Conservation (phyloP, 2,888 invertebrate species). For the Troides aeacus region DNA sequence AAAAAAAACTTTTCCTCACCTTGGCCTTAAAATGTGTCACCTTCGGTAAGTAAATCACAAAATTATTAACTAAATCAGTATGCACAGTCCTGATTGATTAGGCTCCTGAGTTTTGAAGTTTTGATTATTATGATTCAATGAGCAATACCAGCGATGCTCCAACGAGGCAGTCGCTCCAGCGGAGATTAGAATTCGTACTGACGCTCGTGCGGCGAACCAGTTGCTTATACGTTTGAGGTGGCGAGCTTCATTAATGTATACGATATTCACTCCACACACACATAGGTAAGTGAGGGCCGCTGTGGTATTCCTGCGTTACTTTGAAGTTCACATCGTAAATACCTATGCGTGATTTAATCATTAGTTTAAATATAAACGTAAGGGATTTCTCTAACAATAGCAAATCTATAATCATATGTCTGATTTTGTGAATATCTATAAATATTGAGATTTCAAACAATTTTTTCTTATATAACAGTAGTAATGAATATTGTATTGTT, state of each 20-base stretch:
- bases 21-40: conserved; percentile 2
- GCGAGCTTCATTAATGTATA: conserved; percentile 2
- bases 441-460: too few relatives aligned
- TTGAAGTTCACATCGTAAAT: conserved; percentile 25
- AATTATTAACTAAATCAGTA: conserved; percentile 1
- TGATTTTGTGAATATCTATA: too few relatives aligned
- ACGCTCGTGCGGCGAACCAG: conserved; percentile 6
- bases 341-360: conserved; percentile 13
- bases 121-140: background rate
- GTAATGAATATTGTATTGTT: too few relatives aligned
- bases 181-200: conserved; percentile 25
- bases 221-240: conserved; percentile 17
- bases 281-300: conserved; percentile 15
- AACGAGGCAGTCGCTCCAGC: conserved; percentile 11
- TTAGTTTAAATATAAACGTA: conserved; percentile 4
- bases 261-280: conserved; percentile 1
- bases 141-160: background rate
- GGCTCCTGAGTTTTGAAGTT: background rate
- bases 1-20: conserved; percentile 8
- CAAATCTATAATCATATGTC: background rate
- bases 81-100: background rate
- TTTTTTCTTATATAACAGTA: too few relatives aligned
- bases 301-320: conserved; percentile 9
- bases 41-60: background rate
- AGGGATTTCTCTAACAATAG: background rate